Evolutionary conservation across 2,888 invertebrate species (phyloP).

Genomic region (Harmothoe impar): DNA sequence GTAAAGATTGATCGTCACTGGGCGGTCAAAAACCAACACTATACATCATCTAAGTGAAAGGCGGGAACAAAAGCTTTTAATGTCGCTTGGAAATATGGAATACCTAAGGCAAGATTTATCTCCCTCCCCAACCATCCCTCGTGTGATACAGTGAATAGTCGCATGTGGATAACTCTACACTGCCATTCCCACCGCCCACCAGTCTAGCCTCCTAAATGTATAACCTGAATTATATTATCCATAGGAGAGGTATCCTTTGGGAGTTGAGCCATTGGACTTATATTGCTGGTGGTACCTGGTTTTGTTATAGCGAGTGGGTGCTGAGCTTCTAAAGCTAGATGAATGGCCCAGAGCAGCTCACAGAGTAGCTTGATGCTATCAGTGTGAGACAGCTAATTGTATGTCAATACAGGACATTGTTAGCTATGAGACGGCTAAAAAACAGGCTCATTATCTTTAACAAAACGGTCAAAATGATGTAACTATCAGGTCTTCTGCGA

Average conservation of each 20-base stretch:
- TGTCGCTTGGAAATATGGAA: neutral
- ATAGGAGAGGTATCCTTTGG: too few species aligned
- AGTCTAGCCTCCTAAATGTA: too few species aligned
- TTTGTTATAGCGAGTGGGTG: neutral
- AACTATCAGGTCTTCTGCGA: too few species aligned
- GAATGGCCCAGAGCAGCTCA: neutral
- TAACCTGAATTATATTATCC: too few species aligned
- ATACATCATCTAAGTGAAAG: conserved; percentile 15
- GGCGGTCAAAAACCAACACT: conserved; percentile 23
- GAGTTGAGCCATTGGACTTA: too few species aligned
- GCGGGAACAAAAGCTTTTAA: conserved; percentile 26
- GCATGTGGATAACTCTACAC: neutral
- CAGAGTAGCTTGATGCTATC: too few species aligned
- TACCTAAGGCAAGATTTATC: neutral
- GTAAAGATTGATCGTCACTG: neutral
- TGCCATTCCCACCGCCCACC: neutral
- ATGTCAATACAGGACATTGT: too few species aligned
- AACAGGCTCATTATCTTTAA: too few species aligned
- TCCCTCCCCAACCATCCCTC: neutral
- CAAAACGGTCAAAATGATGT: too few species aligned
- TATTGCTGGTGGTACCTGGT: neutral
- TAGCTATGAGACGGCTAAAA: too few species aligned
- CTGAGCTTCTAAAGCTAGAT: neutral
- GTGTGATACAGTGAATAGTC: neutral
- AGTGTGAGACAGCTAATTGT: too few species aligned